Base-by-base conservation (phyloP, 2,888 invertebrate species). In the Polydesmus complanatus region DNA sequence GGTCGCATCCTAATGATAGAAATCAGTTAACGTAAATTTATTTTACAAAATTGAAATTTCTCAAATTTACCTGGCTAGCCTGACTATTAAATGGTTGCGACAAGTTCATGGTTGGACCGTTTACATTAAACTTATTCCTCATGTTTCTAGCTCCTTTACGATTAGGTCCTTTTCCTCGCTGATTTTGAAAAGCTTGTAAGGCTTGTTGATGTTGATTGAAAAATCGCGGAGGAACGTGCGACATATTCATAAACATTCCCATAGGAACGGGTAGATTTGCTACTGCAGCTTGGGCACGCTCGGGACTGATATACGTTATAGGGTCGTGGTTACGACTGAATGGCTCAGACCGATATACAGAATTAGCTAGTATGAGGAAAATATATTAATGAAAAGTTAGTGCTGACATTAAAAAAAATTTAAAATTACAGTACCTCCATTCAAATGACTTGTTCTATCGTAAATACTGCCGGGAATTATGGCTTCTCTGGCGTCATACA, bases 401-500 rank as follows among this genome's bases (percentile, higher is more conserved):
- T 52, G n/a, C n/a, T 37, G 37, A 37, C 5, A 8, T 37, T 37
- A 37, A 14, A 5, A 8, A 37, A 37, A 5, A 8, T 37, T 37
- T 8, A 8, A 37, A 14, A 8, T 37, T 14, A 37, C 14, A 11
- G 49, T 58, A 71, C 73, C 70, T 67, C 77, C 74, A 66, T 72
- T 71, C 65, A 70, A 70, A 67, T 68, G 72, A 5, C 74, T 75
- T 2, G 84, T 85, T 62, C 92, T 82, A 74, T 93, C 93, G 75
- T 95, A 95, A 37, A 92, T 83, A 19, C 92, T 91, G 25, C 94
- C 94, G 0, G 94, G 93, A 59, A 93, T 88, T 75, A 95, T 81
- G 2, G 92, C 93, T 74, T 96, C 95, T 66, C 95, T 81, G 19
- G 96, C 96, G 76, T 95, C 94, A 74, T 92, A 96, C 84, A 94